These are phyloP conservation scores for Emydocephalus ijimae DNA, from an alignment of 2,113 vertebrate species.

Conservation along the genomic window DNA sequence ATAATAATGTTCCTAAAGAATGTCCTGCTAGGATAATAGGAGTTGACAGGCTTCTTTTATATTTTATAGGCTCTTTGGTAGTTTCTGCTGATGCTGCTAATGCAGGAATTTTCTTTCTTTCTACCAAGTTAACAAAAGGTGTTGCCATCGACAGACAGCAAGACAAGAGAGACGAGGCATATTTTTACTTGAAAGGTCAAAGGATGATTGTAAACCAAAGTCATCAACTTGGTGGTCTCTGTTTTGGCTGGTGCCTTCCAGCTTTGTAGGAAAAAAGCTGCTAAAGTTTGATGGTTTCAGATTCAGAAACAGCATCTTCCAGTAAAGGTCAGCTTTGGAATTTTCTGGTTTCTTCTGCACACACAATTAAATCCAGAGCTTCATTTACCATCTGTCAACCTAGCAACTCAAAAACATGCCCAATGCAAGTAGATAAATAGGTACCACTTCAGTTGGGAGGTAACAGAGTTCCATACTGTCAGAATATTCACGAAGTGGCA, in stretches of 20 bases:
- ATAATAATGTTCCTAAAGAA: neutral
- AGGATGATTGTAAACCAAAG: neutral
- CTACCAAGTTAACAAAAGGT: neutral
- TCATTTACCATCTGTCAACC: neutral
- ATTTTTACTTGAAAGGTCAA: neutral
- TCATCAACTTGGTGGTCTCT: neutral
- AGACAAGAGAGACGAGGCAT: neutral
- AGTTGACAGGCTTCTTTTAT: slow-evolving; percentile 46
- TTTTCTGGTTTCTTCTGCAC: neutral
- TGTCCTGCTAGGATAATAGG: slow-evolving; percentile 32
- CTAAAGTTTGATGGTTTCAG: neutral
- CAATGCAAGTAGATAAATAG: too few relatives aligned
- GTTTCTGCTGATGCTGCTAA: slow-evolving; percentile 12
- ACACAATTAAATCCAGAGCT: neutral
- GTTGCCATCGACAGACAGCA: neutral
- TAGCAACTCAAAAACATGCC: too few relatives aligned
- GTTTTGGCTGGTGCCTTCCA: neutral
- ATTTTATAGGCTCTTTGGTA: slow-evolving; percentile 32
- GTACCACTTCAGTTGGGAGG: too few relatives aligned
- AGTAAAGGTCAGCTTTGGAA: neutral
- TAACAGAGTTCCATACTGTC: too few relatives aligned
- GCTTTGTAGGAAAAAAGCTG: neutral
- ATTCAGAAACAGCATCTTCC: neutral
- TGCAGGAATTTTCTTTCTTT: neutral
- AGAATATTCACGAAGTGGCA: too few relatives aligned